Conservation (phyloP, 2,888 invertebrate genomes). For the Rhamnusium bicolor region DNA sequence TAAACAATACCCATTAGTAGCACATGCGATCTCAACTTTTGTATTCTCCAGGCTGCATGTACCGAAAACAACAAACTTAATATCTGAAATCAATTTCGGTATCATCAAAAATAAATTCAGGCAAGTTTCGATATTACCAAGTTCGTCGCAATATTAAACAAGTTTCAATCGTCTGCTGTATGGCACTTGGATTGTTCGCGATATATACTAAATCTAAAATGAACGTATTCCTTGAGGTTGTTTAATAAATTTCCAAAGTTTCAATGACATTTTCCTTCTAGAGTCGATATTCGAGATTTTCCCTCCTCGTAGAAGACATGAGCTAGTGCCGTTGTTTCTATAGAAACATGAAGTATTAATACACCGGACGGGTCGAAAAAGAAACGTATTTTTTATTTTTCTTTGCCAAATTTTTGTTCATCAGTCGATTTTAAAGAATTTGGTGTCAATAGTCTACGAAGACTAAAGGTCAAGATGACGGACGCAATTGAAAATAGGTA, state of each 20-base stretch:
- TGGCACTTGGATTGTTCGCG: slow-evolving; percentile 31
- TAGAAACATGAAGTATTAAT: too few relatives aligned
- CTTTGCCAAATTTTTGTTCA: too few relatives aligned
- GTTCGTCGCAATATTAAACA: slow-evolving; percentile 34
- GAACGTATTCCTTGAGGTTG: slow-evolving; percentile 47
- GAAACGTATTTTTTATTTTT: too few relatives aligned
- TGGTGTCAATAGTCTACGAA: too few relatives aligned
- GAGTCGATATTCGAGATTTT: background rate
- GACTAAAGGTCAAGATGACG: too few relatives aligned
- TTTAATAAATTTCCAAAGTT: slow-evolving; percentile 55
- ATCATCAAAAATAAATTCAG: slow-evolving; percentile 37
- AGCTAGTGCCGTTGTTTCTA: background rate
- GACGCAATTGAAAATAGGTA: too few relatives aligned
- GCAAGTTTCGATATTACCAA: slow-evolving; percentile 35
- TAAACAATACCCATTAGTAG: slow-evolving; percentile 22
- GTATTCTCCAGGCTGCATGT: background rate
- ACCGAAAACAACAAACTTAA: slow-evolving; percentile 34
- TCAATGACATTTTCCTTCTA: slow-evolving; percentile 52
- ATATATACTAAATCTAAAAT: slow-evolving; percentile 31
- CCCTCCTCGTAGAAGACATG: background rate
- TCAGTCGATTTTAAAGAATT: too few relatives aligned
- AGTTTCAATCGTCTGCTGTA: slow-evolving; percentile 35
- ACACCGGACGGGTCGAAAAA: too few relatives aligned
- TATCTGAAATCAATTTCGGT: slow-evolving; percentile 35
- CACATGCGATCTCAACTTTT: slow-evolving; percentile 25